Base-by-base conservation (phyloP, 2,797 vertebrate genomes). In the Ataeniobius toweri region DNA sequence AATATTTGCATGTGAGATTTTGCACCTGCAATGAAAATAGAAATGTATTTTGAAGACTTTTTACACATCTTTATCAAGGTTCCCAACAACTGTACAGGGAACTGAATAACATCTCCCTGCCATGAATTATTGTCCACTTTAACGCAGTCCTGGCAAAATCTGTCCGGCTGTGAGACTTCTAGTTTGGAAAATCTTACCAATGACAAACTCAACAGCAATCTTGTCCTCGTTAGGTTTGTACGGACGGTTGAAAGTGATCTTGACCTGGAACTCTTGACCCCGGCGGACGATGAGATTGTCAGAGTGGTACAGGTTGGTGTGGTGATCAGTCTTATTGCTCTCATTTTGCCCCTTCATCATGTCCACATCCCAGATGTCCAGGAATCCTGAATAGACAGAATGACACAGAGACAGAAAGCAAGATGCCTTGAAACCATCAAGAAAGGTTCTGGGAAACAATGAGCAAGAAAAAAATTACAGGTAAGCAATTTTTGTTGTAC, bases 121-220 rank as follows among this genome's bases (percentile, higher is more conserved):
- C 28, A 71, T 31, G 0, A 36, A 36, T 71, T 53, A 12, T 26
- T 55, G 5, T 41, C 18, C 31, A 22, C 8, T 71, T 13, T 71
- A 5, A 20, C 46, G 12, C 10, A 31, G 16, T 31, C 16, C 10
- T 7, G 6, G 46, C 10, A 31, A 51, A 67, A 41, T 67, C 36
- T 10, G 4, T 44, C 10, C 63, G 9, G 13, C 55, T 44, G 14
- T 22, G 41, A 61, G 56, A 63, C 56, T 0, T 48, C 39, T 61
- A 12, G n/a, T 12, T 26, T 3, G 44, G 61, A 28, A 56, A 44
- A 20, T 76, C 74, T 97, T 89, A 99, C 98, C 98, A 18, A 99
- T 98, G 83, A 96, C 87, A 83, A 96, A 98, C 89, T 99, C 98
- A 79, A 98, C 50, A 67, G 96, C 96, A 22, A 99, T 95, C 13